phyloP scores from a whole-genome alignment of 1,140 invertebrate species.

The Cardiocondyla obscurior region DNA sequence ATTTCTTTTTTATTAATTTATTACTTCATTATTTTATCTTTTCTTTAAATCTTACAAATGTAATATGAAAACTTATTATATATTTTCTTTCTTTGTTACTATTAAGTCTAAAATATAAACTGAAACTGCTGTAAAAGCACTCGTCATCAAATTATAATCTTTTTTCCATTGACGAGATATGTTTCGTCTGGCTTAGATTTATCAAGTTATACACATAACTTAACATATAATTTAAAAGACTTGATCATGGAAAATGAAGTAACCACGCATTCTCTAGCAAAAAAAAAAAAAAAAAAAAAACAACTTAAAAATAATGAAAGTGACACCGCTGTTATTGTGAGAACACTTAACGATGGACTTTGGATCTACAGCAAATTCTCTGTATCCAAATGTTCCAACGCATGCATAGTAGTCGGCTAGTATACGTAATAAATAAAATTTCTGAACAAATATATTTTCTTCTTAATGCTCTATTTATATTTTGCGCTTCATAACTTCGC shows the following conservation, averaged over 20 bases:
- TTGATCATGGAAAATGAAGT: conserved; percentile 68
- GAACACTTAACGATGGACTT: conserved; percentile 67
- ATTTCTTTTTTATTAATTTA: too few species aligned
- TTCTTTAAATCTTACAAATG: too few species aligned
- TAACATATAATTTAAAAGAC: conserved; percentile 80
- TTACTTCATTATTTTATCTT: too few species aligned
- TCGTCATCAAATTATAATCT: neutral
- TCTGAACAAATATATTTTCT: conserved; percentile 77
- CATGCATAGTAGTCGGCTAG: conserved; percentile 83
- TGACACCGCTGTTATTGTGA: conserved; percentile 70
- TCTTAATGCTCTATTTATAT: neutral
- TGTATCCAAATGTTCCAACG: conserved; percentile 77
- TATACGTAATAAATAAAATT: conserved; percentile 84
- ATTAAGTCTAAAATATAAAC: neutral
- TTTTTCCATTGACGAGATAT: neutral
- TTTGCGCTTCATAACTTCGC: neutral
- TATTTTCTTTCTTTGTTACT: neutral
- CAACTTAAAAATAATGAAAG: conserved; percentile 53
- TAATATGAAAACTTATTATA: too few species aligned
- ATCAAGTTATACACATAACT: conserved; percentile 78
- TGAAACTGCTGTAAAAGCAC: neutral
- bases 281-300: conserved; percentile 63
- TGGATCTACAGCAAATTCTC: conserved; percentile 75
- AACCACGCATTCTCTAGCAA: conserved; percentile 71
- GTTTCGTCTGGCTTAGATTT: conserved; percentile 58